Base-by-base conservation (phyloP, 2,113 vertebrate species). In the Mola mola region DNA sequence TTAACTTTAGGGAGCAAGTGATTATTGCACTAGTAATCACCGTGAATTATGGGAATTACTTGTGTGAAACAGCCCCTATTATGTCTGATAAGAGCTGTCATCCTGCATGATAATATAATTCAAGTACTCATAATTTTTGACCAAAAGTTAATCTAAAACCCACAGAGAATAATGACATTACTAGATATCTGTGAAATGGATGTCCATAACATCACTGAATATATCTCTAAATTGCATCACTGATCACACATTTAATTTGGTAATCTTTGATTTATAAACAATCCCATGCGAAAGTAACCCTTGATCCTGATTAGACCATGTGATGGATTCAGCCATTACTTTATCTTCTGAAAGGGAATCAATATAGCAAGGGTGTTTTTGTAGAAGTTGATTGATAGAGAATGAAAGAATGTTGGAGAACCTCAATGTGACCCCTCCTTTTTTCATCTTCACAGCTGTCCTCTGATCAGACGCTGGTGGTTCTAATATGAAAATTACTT, bases 391-490 rank as follows among this genome's bases (percentile, higher is more conserved):
- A 81, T 63, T 22, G 63, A 74, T 49, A 11, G 31, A 4, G 31
- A 38, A 67, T 75, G 61, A 56, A 77, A 47, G 43, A 79, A 76
- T 57, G 61, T 73, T 68, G 60, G 66, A 71, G 8, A 43, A 42
- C 50, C 70, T 51, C 34, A 6, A 2, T 11, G 2, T 75, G 64
- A 77, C 51, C 63, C 11, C 8, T 8, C 6, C 21, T 16, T 20
- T 17, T 62, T 66, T 49, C 59, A 36, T 53, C 43, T 53, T 48
- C 29, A 64, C 47, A 63, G 20, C 57, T 51, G 61, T 62, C 60
- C 50, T 69, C 73, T 58, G 61, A 69, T 76, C 16, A 1, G 36
- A 58, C 60, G 61, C 66, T 65, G 72, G 72, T 82, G 66, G 58
- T 25, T 20, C 56, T 67, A 68, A 78, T 59, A 24, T 33, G 40